Base-by-base conservation (phyloP, 2,888 invertebrate species). In the Leptinotarsa peninsularis region DNA sequence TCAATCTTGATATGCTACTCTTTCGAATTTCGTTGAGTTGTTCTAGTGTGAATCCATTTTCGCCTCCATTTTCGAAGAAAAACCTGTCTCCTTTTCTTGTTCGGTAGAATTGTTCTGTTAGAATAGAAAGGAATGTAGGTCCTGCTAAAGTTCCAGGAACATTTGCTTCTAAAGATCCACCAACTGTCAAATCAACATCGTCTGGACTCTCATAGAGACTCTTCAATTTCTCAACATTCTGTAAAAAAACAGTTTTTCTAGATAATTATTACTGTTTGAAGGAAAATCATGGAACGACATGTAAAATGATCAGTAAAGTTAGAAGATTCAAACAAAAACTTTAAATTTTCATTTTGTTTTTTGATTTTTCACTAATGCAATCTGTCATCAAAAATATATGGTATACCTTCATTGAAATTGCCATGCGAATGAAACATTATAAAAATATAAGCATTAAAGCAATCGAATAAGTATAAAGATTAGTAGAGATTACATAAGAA, bases 151-250 rank as follows among this genome's bases (percentile, higher is more conserved):
- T 93, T 0, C 94, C 96, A 0, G 92, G 91, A 1, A 96, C 93
- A 75, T 93, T 93, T 1, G 88, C 88, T 88, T 98, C 98, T 70
- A 96, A 86, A 0, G 96, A 92, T 0, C 94, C 97, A 1, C 94
- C 98, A 10, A 96, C 94, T 17, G 95, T 95, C 73, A 97, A 87
- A 82, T 98, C 97, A 1, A 98, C 94, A 86, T 97, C 97, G 72
- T 95, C 93, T 0, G 93, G 93, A 66, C 90, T 90, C 76, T 91
- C 92, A 88, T 95, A 96, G 0, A 95, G 84, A 0, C 88, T 84
- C 76, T 91, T 88, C 14, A 96, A 88, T 78, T 92, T 91, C 75
- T 90, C 88, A 54, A 96, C 91, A 82, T 93, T 92, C 94, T 94
- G 85, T 60, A 87, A 86, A 72, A 63, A 27, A 43, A 13, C 3